Conservation (phyloP, 1,140 invertebrate genomes). For the Drosophila simulans region DNA sequence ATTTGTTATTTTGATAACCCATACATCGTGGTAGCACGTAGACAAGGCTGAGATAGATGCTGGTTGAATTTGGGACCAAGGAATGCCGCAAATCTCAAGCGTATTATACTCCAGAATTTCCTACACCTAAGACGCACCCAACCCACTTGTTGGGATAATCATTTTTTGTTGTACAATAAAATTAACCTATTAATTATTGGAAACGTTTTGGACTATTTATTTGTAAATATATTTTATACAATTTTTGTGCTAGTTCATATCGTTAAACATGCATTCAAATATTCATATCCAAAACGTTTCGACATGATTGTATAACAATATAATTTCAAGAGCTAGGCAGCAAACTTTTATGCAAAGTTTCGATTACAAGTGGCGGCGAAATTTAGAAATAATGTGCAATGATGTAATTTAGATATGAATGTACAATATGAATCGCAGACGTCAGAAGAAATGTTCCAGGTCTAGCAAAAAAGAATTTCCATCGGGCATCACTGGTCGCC, state of each 20-base stretch:
- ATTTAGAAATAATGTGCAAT: no score
- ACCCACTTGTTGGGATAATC: background rate
- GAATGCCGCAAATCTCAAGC: conserved; percentile 4
- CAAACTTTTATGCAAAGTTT: conserved; percentile 4
- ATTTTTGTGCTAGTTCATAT: no score
- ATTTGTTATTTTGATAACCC: conserved; percentile 19
- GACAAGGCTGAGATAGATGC: conserved; percentile 1
- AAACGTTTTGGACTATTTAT: background rate
- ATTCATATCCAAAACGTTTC: no score
- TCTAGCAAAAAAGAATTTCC: background rate
- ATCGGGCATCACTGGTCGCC: conserved; percentile 2
- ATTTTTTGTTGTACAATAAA: conserved; percentile 8
- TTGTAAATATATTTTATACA: background rate
- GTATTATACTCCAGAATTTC: conserved; percentile 7
- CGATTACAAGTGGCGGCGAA: background rate
- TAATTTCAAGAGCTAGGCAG: no score
- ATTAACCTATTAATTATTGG: background rate
- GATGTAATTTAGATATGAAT: background rate
- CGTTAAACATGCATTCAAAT: no score
- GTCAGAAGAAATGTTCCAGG: background rate
- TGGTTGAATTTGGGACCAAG: background rate
- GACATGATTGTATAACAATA: no score
- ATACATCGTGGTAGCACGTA: conserved; percentile 9
- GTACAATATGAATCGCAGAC: background rate
- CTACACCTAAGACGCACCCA: background rate